Base-by-base conservation (phyloP, 1,140 invertebrate genomes). In the Drosophila busckii region DNA sequence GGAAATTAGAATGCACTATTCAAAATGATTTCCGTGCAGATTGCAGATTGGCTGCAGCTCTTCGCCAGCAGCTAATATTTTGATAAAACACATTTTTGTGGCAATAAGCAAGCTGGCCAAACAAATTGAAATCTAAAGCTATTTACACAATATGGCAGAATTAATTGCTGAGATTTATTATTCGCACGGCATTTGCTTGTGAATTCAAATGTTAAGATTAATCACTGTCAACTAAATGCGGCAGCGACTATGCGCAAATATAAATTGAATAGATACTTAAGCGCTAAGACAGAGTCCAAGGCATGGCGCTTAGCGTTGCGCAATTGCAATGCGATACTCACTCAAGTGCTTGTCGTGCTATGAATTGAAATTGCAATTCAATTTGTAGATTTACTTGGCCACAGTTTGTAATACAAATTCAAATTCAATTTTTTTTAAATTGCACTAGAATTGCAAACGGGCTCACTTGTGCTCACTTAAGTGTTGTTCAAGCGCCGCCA, bases 191-290 rank as follows among this genome's bases (percentile, higher is more conserved):
- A 50, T 40, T 65, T 52, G 52, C 59, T 55, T 70, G 54, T 34
- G 44, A 70, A 75, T 65, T 54, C 58, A 80, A 80, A 68, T 71
- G 54, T 41, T 73, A 54, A 78, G 75, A 82, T 78, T 78, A 61
- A 78, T 80, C 73, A 80, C 75, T 78, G 73, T 78, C 73, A 82
- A 68, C 63, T 64, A 80, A 78, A 70, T 46, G 45, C 59, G 58
- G n/a, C n/a, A n/a, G n/a, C n/a, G n/a, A n/a, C n/a, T n/a, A n/a
- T 53, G 44, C 46, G 52, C 53, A 64, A 62, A 12, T 49, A 58
- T 56, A 55, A 76, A 50, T 64, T 63, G 62, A 60, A 64, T 44
- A 55, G 63, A 78, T 78, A 78, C 73, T 78, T 80, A 80, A 49
- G 34, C 17, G 52, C 52, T 55, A 52, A 56, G 41, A 49, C 46